A percentile compares a stretch with the other conserved stretches of the same genome.
Evolutionary conservation across 2,888 invertebrate genomes (phyloP).

Genomic region (Meiosimyza decipiens): DNA sequence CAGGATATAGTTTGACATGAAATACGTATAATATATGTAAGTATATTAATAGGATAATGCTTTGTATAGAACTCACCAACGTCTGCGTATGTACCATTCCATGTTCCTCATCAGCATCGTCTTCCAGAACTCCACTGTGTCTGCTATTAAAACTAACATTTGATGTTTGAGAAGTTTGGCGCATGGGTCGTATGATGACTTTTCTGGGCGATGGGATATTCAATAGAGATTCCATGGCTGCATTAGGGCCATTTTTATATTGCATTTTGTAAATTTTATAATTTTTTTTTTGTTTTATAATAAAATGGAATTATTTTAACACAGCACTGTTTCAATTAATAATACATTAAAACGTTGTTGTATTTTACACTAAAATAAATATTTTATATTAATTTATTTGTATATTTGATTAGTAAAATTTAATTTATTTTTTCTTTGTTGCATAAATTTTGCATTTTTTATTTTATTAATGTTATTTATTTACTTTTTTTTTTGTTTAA

Average conservation of each 20-base stretch:
- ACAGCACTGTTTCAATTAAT: constrained; percentile 1
- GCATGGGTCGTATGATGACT: constrained; percentile 48
- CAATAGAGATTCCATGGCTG: constrained; percentile 53
- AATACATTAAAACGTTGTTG: constrained; percentile 6
- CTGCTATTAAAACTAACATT: constrained; percentile 46
- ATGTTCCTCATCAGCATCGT: constrained; percentile 52
- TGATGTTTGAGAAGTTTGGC: constrained; percentile 53
- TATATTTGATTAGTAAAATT: not conserved
- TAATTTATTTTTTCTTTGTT: constrained; percentile 28
- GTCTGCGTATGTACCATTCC: constrained; percentile 63
- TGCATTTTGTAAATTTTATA: constrained; percentile 37
- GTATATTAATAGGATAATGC: too few relatives aligned
- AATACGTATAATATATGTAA: too few relatives aligned
- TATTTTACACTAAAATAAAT: not conserved
- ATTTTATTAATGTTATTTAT: constrained; percentile 8
- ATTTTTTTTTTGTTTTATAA: constrained; percentile 29
- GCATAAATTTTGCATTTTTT: constrained; percentile 27
- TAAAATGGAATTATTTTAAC: too few relatives aligned
- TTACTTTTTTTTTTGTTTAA: constrained; percentile 28
- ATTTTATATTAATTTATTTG: not conserved
- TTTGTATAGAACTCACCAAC: constrained; percentile 52
- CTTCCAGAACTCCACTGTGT: constrained; percentile 36
- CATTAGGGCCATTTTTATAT: constrained; percentile 34
- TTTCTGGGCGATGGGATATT: constrained; percentile 50
- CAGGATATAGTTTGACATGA: too few relatives aligned